phyloP scores from a whole-genome alignment of 2,797 vertebrate genomes.

The Acropternis orthonyx region DNA sequence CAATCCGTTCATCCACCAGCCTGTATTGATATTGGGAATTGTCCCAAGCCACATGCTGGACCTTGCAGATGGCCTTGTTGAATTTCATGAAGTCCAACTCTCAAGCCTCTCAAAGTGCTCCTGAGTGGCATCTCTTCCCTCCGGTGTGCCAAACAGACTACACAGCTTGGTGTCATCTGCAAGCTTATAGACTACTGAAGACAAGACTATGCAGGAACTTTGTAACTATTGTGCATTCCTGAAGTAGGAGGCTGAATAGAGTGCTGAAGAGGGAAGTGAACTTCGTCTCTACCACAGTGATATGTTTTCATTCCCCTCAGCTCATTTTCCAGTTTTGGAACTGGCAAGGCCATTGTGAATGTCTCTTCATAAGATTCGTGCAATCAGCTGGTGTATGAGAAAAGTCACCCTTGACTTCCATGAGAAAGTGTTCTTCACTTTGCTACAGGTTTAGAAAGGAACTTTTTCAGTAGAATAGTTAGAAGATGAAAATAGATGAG shows the following conservation, averaged over 20 bases:
- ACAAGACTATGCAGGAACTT: neutral
- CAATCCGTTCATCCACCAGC: neutral
- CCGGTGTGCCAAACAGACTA: neutral
- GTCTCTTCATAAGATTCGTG: neutral
- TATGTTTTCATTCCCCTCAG: rapidly evolving
- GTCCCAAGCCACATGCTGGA: neutral
- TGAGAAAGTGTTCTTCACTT: neutral
- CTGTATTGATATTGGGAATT: neutral
- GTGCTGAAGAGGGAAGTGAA: neutral
- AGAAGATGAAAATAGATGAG: neutral
- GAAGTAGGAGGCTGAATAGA: neutral
- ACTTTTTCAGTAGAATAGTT: neutral
- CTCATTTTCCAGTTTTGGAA: neutral
- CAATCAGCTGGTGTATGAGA: neutral
- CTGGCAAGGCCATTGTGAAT: neutral
- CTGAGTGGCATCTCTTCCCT: neutral
- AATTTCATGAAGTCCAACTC: neutral
- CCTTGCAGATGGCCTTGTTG: neutral
- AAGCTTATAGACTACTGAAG: neutral
- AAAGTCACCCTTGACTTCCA: neutral
- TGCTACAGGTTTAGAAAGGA: neutral
- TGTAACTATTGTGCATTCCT: neutral
- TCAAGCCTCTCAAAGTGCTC: neutral
- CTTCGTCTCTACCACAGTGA: rapidly evolving
- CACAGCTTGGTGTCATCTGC: neutral